These are phyloP conservation scores for Tetragonisca angustula DNA, from an alignment of 2,888 invertebrate species.

Conservation along the genomic window DNA sequence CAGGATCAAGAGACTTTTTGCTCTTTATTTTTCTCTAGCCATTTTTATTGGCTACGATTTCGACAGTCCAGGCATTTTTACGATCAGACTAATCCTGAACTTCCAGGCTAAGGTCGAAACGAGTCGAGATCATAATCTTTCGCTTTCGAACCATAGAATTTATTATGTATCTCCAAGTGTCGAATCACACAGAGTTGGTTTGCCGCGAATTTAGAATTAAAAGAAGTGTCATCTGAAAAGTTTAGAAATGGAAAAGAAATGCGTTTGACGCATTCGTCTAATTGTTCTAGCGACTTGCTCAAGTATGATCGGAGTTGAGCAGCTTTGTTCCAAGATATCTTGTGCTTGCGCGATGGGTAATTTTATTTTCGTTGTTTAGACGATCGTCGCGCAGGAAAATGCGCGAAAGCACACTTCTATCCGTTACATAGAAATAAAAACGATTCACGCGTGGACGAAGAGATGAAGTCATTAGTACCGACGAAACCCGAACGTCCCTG, in stretches of 20 bases:
- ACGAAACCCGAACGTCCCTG: slow-evolving; percentile 42
- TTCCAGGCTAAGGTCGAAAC: too few species aligned
- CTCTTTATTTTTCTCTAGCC: not conserved
- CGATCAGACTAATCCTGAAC: not conserved
- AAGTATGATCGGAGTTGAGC: not conserved
- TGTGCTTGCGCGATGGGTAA: not conserved
- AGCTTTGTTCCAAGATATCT: not conserved
- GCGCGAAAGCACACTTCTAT: too few species aligned
- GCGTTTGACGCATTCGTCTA: not conserved
- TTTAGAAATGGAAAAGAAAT: not conserved
- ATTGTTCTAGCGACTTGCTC: not conserved
- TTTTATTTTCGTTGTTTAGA: not conserved
- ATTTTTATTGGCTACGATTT: not conserved
- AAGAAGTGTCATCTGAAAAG: too few species aligned
- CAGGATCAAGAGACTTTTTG: not conserved
- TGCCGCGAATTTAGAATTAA: too few species aligned
- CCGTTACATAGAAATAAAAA: not conserved
- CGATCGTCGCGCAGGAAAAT: not conserved
- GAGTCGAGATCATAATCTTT: too few species aligned
- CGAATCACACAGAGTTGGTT: too few species aligned
- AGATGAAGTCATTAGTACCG: slow-evolving; percentile 35
- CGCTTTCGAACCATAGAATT: too few species aligned
- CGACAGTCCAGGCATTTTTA: not conserved
- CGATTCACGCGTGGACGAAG: not conserved
- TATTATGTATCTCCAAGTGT: too few species aligned